Conservation (phyloP, 2,888 invertebrate genomes). For the Rhorus exstirpatorius region DNA sequence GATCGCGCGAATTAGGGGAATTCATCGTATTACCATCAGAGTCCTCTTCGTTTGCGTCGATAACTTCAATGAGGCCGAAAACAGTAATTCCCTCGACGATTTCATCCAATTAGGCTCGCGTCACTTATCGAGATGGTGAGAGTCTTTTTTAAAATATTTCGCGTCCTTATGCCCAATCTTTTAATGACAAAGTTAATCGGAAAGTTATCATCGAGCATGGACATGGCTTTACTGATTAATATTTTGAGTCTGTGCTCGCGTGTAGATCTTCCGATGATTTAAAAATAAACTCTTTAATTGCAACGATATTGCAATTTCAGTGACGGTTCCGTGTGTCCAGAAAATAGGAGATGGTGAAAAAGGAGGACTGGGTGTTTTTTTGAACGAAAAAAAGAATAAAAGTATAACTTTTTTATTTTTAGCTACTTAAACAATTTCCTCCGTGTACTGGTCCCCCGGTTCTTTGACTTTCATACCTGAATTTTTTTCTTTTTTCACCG, state of each 20-base stretch:
- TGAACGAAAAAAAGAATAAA: background rate
- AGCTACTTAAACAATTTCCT: background rate
- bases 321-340: too few species aligned
- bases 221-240: too few species aligned
- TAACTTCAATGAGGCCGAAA: conserved; percentile 47
- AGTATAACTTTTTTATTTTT: background rate
- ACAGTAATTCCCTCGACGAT: conserved; percentile 34
- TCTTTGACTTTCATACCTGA: background rate
- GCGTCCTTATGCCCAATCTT: background rate
- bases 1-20: background rate
- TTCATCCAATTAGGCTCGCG: conserved; percentile 39
- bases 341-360: too few species aligned
- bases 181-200: background rate
- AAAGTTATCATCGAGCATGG: too few species aligned
- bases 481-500: conserved; percentile 18
- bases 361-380: too few species aligned
- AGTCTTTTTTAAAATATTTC: conserved; percentile 23
- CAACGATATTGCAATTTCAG: too few species aligned
- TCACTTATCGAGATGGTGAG: background rate
- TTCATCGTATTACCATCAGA: conserved; percentile 20
- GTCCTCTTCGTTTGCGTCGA: conserved; percentile 16
- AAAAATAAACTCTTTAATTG: too few species aligned
- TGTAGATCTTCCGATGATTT: too few species aligned
- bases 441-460: background rate
- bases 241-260: too few species aligned